Base-by-base conservation (phyloP, 2,888 invertebrate species). In the Hipparchia semele region DNA sequence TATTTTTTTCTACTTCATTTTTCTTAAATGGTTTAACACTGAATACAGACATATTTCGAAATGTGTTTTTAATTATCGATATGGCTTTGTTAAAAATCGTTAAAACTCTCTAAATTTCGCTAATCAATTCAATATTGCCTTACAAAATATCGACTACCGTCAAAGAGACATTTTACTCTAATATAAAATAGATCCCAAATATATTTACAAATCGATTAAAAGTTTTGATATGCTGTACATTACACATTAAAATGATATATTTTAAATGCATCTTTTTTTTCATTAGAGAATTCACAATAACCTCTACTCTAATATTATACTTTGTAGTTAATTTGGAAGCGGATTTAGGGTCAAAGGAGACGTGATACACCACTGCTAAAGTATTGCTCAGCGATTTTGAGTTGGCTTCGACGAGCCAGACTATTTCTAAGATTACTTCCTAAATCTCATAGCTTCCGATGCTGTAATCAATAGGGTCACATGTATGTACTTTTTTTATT, bases 141-240 rank as follows among this genome's bases (percentile, higher is more conserved):
- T 65, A 7, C 54, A 33, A 51, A 49, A 68, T 61, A 65, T 39
- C 45, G 33, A 13, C 49, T 58, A 68, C 12, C 71, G 23, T 33
- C 51, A 65, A 64, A 56, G 71, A 71, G 59, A 68, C 81, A 80
- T 80, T 81, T 73, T 76, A 84, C 67, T 78, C 86, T 87, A 88
- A 68, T 78, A 76, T 80, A 86, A 82, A 84, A 81, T 81, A 72
- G 53, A 65, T 39, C 81, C 81, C 83, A 83, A 87, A 86, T 82
- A 83, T 92, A 92, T 93, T 86, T 93, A 92, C 92, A 93, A 89
- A 90, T 89, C 84, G 83, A 79, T 76, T 76, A 88, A 84, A 89
- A 85, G 84, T 83, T 81, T 80, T 87, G 91, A 92, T 92, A 92
- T 92, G 92, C 87, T 89, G 85, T 89, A 90, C 86, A 90, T 83